Percentiles rank a stretch among this genome's conserved stretches.
Evolutionary conservation across 2,113 vertebrate species (phyloP).

Genomic region (Cynocephalus volans): DNA sequence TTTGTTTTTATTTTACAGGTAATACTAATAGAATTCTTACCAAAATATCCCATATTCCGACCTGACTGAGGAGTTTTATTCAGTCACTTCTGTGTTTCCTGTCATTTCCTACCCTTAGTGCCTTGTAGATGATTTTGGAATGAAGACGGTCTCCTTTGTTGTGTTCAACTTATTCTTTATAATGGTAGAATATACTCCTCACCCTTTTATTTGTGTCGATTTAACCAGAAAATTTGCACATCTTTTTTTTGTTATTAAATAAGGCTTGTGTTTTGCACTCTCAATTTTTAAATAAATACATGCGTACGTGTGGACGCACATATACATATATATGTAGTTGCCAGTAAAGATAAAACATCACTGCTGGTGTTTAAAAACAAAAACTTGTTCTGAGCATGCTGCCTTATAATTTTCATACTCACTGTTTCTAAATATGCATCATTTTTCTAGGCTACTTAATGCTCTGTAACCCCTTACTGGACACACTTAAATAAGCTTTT

Average conservation of each 20-base stretch:
- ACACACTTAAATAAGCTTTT: conserved; percentile 86
- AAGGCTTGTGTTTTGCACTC: conserved; percentile 93
- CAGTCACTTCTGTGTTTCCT: conserved; percentile 90
- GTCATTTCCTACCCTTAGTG: conserved; percentile 98
- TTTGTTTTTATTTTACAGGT: conserved; percentile 92
- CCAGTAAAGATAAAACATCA: conserved; percentile 88
- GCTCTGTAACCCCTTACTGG: conserved; percentile 86
- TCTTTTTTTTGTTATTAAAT: conserved; percentile 90
- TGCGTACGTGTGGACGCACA: conserved; percentile 52
- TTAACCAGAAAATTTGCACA: conserved; percentile 97
- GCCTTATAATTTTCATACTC: conserved; percentile 90
- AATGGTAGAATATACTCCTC: conserved; percentile 89
- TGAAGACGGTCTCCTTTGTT: conserved; percentile 93
- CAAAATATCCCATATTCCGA: conserved; percentile 99
- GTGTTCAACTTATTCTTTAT: conserved; percentile 89
- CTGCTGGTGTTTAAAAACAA: conserved; percentile 86
- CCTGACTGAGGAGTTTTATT: conserved; percentile 95
- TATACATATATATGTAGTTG: conserved; percentile 78
- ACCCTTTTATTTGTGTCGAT: conserved; percentile 88
- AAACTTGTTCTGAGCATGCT: conserved; percentile 90
- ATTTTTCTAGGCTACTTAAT: conserved; percentile 81
- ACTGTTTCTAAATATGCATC: conserved; percentile 84
- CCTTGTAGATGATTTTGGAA: conserved; percentile 98
- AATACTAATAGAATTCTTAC: conserved; percentile 99
- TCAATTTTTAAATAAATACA: conserved; percentile 88